Evolutionary conservation across 2,113 vertebrate genomes (phyloP), one percentile per base, ranked within the genome.

Genomic region (Henicopernis longicauda): DNA sequence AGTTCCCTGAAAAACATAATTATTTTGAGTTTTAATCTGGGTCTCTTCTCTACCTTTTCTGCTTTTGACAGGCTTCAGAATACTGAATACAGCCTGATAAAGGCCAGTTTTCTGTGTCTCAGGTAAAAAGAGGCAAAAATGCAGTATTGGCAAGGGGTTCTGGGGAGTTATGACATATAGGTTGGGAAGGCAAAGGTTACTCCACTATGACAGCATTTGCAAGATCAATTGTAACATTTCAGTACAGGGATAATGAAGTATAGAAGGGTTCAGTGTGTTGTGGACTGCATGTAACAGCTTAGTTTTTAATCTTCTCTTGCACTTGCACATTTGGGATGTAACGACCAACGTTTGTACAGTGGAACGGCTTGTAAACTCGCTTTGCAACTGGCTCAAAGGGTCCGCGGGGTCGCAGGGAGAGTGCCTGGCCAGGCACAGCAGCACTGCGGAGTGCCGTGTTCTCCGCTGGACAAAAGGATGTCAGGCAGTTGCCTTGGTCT

Each of bases 271-370:
- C 36, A 3, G 32, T 1, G 22, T 11, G 16, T 2, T 31, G 27
- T 1, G 19, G 32, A 3, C 25, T 26, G 55, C 27, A 17, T 6
- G 40, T 18, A 26, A 31, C 34, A 61, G 63, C 34, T 42, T 17
- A 7, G 17, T 3, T 29, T 32, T 42, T 4, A 3, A 6, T 29
- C 19, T 32, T 22, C 26, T 38, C 40, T 20, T 32, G 36, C 34
- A 8, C 50, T 29, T 5, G 23, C 1, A 3, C 0, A 9, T 54
- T 40, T 7, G 26, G 57, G 38, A 22, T 9, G 45, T 5, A 20
- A 6, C 0, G 11, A 74, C 14, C n/a, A 17, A 11, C 0, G 17
- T 6, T 18, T 0, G 0, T 5, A 26, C 4, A 12, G 18, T 65
- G 26, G 42, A 42, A 27, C 0, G 2, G 44, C 34, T 1, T 4